These are phyloP conservation scores for Thymelicus acteon DNA, from an alignment of 2,888 invertebrate genomes.

Conservation along the genomic window DNA sequence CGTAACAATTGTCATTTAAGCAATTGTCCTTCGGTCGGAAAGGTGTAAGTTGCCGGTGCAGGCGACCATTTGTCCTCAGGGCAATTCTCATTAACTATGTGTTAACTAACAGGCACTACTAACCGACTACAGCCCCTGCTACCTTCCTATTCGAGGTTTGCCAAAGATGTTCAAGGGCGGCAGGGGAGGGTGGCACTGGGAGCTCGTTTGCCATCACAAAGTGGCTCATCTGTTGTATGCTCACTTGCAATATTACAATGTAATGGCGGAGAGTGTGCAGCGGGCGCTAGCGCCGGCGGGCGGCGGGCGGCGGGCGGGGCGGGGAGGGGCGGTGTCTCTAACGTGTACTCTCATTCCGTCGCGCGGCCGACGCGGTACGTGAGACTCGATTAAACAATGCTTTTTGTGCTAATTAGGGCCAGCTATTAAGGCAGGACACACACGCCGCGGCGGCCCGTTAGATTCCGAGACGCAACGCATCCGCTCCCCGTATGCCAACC, in stretches of 20 bases:
- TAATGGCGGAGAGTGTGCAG: conserved; percentile 14
- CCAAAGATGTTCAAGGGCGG: too few species aligned
- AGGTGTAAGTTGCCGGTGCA: too few species aligned
- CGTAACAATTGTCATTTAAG: too few species aligned
- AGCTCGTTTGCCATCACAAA: background rate
- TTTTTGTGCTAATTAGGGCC: conserved; percentile 44
- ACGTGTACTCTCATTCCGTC: conserved; percentile 32
- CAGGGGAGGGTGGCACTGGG: too few species aligned
- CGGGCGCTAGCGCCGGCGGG: background rate
- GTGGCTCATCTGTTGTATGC: background rate
- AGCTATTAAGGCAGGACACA: conserved; percentile 39
- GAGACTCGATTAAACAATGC: conserved; percentile 37
- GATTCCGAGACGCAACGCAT: conserved; percentile 38
- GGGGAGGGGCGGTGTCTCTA: conserved; percentile 34
- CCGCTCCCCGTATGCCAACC: conserved; percentile 24
- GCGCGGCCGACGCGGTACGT: conserved; percentile 16
- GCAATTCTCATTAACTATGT: too few species aligned
- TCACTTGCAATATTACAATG: background rate
- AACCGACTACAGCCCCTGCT: too few species aligned
- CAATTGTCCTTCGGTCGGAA: too few species aligned
- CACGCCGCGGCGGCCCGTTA: conserved; percentile 40
- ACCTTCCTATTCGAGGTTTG: too few species aligned
- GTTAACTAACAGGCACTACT: too few species aligned
- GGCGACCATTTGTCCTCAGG: too few species aligned
- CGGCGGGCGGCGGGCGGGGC: background rate